These are phyloP conservation scores for Vollenhovia emeryi DNA, from an alignment of 1,140 invertebrate genomes.

Conservation along the genomic window DNA sequence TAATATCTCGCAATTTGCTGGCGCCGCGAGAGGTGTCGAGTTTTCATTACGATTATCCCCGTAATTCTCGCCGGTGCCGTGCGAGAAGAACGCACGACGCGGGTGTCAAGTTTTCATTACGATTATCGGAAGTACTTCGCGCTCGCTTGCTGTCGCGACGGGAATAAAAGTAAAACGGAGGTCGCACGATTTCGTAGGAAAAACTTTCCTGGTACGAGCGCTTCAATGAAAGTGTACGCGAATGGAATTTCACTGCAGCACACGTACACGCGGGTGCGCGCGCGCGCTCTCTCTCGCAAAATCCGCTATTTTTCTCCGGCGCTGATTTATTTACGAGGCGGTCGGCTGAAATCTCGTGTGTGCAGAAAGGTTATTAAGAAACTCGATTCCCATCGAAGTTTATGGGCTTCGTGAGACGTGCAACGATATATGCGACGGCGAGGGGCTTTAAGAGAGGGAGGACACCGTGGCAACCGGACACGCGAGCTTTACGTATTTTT, in stretches of 20 bases:
- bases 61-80: conserved; percentile 14
- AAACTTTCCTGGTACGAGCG: conserved; percentile 27
- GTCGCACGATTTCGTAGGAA: conserved; percentile 42
- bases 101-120: conserved; percentile 52
- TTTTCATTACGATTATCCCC: conserved; percentile 46
- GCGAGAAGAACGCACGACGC: conserved; percentile 17
- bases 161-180: conserved; percentile 52
- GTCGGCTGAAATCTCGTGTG: conserved; percentile 49
- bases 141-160: conserved; percentile 18
- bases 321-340: conserved; percentile 59
- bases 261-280: not conserved
- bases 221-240: conserved; percentile 51
- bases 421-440: conserved; percentile 18
- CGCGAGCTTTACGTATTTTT: conserved; percentile 45
- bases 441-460: conserved; percentile 22
- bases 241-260: conserved; percentile 31
- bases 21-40: conserved; percentile 8
- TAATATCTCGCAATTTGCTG: conserved; percentile 1
- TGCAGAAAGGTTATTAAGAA: conserved; percentile 61
- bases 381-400: conserved; percentile 64
- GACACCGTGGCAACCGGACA: conserved; percentile 45
- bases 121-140: conserved; percentile 50
- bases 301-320: conserved; percentile 20
- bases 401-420: conserved; percentile 61
- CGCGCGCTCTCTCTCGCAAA: not conserved